phyloP scores from a whole-genome alignment of 2,113 vertebrate species.

The Rhea pennata region DNA sequence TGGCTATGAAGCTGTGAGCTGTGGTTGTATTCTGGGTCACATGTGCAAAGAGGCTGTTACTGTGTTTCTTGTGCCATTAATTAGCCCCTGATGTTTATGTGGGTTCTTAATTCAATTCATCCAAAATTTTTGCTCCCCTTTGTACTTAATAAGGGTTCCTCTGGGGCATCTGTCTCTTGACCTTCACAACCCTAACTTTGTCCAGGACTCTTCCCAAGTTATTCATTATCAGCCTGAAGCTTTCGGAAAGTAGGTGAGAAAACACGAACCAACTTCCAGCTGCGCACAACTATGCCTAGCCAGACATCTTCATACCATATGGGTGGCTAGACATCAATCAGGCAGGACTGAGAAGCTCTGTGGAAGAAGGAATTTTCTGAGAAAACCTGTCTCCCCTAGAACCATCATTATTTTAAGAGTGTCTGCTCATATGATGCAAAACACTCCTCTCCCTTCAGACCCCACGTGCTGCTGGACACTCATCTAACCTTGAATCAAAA shows the following conservation, averaged over 20 bases:
- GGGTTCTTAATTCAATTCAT: background rate
- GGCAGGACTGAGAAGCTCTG: background rate
- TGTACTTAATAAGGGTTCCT: background rate
- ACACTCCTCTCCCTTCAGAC: background rate
- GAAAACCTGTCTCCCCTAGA: background rate
- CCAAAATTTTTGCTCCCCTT: background rate
- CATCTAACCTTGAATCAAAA: background rate
- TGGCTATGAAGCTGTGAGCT: background rate
- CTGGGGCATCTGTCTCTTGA: background rate
- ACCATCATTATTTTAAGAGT: background rate
- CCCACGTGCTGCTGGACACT: background rate
- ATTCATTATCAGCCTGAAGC: background rate
- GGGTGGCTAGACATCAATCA: background rate
- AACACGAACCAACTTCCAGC: slow-evolving; percentile 18
- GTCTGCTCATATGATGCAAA: background rate
- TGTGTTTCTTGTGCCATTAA: slow-evolving; percentile 3
- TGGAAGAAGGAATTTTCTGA: background rate
- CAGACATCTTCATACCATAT: slow-evolving; percentile 32
- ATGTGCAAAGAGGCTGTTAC: background rate
- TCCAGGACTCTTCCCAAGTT: background rate
- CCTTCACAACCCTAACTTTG: slow-evolving; percentile 8
- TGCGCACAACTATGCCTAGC: background rate
- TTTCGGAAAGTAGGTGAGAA: slow-evolving; percentile 17
- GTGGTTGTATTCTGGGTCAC: background rate
- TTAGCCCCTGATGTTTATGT: background rate